Base-by-base conservation (phyloP, 1,140 invertebrate species). In the Macrobrachium rosenbergii region DNA sequence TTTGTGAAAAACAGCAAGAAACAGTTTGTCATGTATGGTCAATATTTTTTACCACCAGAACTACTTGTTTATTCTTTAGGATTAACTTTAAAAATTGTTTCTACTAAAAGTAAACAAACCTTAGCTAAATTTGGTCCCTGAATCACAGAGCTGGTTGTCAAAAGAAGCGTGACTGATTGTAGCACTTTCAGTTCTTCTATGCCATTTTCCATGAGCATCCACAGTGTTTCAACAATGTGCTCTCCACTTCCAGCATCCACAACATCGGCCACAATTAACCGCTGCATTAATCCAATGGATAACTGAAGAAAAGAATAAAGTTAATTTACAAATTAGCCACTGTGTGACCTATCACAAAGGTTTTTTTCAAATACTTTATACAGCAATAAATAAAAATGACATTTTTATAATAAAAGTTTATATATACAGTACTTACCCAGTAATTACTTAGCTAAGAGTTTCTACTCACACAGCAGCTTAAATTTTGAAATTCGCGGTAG, bases 141-240 rank as follows among this genome's bases (percentile, higher is more conserved):
- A 52, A 99, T 98, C 67, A 99, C 93, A 89, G 96, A 94, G 90
- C 98, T 99, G 19, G 97, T 99, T 14, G 98, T 99, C 17, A 99
- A 94, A 59, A 99, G 93, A 19, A 99, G 92, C 14, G 98, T 98
- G 16, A 98, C 96, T 43, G 98, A 99, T 92, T 99, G 99, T 76
- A 99, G 93, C 82, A 99, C 94, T 94, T 98, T 98, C 17, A 99
- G 95, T 93, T 99, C 98, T 92, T 99, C 96, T 58, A 96, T 95
- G 8, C 96, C 96, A 58, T 95, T 94, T 92, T 99, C 98, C 94
- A 99, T 99, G 14, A 99, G 93, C 90, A 95, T 95, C 95, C 97
- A 99, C 60, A 99, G 92, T 87, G 97, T 97, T 91, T 98, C 96
- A 5, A 98, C 97, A 37, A 99, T 96, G 91, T 96, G 97, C 63